Evolutionary conservation across 2,113 vertebrate species (phyloP), one percentile per base, ranked within the genome.

Genomic region (Machaerirhynchus nigripectus): DNA sequence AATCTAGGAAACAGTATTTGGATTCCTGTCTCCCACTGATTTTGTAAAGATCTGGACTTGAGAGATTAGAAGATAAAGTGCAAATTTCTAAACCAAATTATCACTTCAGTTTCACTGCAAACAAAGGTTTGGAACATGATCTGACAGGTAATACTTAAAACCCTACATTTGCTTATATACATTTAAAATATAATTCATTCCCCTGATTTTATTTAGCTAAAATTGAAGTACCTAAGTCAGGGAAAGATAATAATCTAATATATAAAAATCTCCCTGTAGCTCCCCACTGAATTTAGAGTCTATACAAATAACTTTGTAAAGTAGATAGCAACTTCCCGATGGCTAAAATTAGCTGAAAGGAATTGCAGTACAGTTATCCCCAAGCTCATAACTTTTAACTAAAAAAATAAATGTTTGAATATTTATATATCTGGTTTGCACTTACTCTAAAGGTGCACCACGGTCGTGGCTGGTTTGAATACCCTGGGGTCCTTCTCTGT

Each of bases 401-500:
- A 53, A 44, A 18, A 44, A 44, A 60, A 39, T 21, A 60, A 40
- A 20, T 12, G 0, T 31, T 52, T 81, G 10, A 23, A 53, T 84
- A 49, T 17, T 53, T 70, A n/a, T 10, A 15, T 37, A 5, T 44
- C 60, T 46, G 1, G 5, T 82, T 61, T 78, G 7, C 4, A 27
- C 2, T 57, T 59, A n/a, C 4, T 50, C 5, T 65, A 30, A 5
- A 33, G 16, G 3, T 21, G 10, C 7, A 49, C 31, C 5, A 33
- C 0, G 0, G 9, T 39, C 27, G 21, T 11, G 31, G 3, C 4
- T 56, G 21, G 16, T 16, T 23, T 87, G 11, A 65, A 50, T 22
- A 57, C 13, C 8, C 13, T n/a, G 20, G 9, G 8, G 1, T 15
- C 9, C 47, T 73, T 50, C 13, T 71, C 20, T 42, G 5, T 23